Evolutionary conservation across 1,140 invertebrate genomes (phyloP).

Genomic region (Drosophila leontia): DNA sequence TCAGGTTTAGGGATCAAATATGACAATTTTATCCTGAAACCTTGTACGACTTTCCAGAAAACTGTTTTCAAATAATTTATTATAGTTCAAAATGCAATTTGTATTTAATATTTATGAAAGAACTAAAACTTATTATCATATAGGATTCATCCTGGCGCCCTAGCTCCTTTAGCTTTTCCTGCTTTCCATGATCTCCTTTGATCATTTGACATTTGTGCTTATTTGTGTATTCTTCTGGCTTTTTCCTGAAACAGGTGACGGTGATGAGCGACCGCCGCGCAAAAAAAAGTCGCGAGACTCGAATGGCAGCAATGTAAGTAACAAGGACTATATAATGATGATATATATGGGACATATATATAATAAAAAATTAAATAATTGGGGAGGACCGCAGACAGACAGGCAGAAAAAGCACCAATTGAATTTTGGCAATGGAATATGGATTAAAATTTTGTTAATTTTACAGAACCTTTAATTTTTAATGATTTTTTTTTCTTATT

Average conservation of each 20-base stretch:
- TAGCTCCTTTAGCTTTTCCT: slow-evolving; percentile 5
- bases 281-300: slow-evolving; percentile 83
- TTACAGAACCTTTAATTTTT: no score
- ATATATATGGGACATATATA: no score
- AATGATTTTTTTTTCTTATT: no score
- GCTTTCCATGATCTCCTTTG: background rate
- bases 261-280: slow-evolving; percentile 76
- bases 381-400: slow-evolving; percentile 4
- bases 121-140: background rate
- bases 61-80: background rate
- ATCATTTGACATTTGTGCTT: background rate
- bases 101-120: background rate
- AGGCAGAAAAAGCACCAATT: background rate
- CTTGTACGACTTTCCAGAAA: background rate
- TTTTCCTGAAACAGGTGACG: slow-evolving; percentile 67
- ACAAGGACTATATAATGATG: background rate
- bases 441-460: background rate
- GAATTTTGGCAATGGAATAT: background rate
- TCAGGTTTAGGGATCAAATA: no score
- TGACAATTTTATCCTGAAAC: no score
- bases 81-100: background rate
- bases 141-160: background rate
- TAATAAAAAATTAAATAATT: background rate
- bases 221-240: slow-evolving; percentile 8
- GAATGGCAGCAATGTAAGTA: slow-evolving; percentile 80